These are phyloP conservation scores for Ceriagrion tenellum DNA, from an alignment of 2,888 invertebrate genomes.

Conservation along the genomic window DNA sequence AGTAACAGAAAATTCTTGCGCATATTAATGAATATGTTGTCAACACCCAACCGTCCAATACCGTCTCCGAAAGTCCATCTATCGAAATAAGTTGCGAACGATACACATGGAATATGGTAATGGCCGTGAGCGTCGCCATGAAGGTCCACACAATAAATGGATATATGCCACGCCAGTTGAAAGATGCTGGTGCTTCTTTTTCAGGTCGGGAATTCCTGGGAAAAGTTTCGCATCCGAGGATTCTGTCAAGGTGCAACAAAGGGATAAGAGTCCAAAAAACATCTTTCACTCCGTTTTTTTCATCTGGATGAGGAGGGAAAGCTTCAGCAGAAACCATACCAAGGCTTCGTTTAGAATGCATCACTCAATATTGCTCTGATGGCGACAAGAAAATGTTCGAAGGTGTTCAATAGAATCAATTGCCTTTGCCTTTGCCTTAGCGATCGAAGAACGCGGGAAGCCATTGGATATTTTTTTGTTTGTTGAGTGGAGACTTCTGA, in stretches of 20 bases:
- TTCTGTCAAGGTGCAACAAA: not conserved
- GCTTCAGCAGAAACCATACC: not conserved
- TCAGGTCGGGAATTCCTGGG: not conserved
- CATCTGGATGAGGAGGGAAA: not conserved
- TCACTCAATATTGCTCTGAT: not conserved
- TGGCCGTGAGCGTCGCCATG: not conserved
- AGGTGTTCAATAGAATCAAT: too few relatives aligned
- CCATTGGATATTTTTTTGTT: too few relatives aligned
- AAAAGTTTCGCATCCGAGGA: not conserved
- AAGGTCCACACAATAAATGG: not conserved
- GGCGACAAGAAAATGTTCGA: too few relatives aligned
- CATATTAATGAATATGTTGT: not conserved
- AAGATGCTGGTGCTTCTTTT: not conserved
- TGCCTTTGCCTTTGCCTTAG: too few relatives aligned
- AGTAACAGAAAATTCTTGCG: not conserved
- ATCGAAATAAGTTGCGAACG: not conserved
- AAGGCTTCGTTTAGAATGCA: not conserved
- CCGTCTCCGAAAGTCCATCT: not conserved
- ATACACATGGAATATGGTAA: not conserved
- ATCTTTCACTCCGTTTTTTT: not conserved
- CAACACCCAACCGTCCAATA: not conserved
- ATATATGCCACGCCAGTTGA: not conserved
- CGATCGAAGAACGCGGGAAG: too few relatives aligned
- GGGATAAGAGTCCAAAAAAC: not conserved
- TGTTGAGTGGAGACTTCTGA: too few relatives aligned